Conservation (phyloP, 2,113 vertebrate genomes). For the Paralichthys olivaceus region DNA sequence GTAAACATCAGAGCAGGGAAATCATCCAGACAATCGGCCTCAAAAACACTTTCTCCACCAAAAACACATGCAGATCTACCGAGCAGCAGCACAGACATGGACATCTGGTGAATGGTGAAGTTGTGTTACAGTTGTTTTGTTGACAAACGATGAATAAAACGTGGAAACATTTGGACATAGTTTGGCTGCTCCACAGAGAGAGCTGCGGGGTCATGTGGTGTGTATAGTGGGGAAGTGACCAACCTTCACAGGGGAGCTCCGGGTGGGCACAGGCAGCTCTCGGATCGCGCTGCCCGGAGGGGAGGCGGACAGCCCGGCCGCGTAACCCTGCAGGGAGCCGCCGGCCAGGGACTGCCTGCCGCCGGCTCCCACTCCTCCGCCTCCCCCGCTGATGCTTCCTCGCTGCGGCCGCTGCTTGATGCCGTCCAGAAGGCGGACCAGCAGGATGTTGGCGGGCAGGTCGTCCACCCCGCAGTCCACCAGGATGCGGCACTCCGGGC, state of each 20-base stretch:
- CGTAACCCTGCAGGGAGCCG: slow-evolving; percentile 79
- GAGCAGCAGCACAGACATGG: neutral
- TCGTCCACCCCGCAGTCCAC: slow-evolving; percentile 96
- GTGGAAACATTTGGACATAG: neutral
- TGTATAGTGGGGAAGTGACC: slow-evolving; percentile 37
- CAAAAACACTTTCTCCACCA: neutral
- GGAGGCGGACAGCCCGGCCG: slow-evolving; percentile 79
- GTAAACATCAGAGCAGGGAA: neutral
- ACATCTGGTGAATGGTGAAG: too few relatives aligned
- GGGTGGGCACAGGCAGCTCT: slow-evolving; percentile 85
- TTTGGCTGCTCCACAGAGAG: too few relatives aligned
- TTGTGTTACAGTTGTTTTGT: neutral
- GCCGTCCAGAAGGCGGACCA: slow-evolving; percentile 93
- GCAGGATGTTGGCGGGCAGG: slow-evolving; percentile 92
- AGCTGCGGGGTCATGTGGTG: neutral
- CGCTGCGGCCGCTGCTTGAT: slow-evolving; percentile 90
- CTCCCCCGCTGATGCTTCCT: slow-evolving; percentile 59
- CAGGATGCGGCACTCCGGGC: slow-evolving; percentile 95
- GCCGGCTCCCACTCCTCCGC: slow-evolving; percentile 62
- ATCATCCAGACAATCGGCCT: neutral
- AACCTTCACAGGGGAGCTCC: slow-evolving; percentile 89
- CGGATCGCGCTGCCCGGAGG: slow-evolving; percentile 84
- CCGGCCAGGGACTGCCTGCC: slow-evolving; percentile 74
- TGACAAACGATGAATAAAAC: neutral
- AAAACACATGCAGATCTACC: neutral